Conservation (phyloP, 2,113 vertebrate species). For the Ardeotis arabs region DNA sequence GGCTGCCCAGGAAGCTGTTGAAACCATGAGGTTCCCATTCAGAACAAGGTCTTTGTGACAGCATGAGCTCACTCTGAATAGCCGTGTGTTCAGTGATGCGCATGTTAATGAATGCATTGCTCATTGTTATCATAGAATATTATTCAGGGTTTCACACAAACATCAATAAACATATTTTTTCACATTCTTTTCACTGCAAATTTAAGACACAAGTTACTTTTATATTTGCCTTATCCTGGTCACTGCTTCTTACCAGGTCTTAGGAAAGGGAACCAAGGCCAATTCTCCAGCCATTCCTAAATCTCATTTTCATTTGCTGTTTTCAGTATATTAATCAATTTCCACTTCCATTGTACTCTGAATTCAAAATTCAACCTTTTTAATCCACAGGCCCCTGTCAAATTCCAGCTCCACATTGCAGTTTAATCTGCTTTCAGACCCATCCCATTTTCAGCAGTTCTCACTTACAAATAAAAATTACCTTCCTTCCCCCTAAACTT, state of each 20-base stretch:
- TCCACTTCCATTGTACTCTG: background rate
- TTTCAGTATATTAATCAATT: slow-evolving; percentile 15
- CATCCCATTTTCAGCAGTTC: background rate
- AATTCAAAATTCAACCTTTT: background rate
- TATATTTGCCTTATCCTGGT: background rate
- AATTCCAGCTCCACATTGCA: background rate
- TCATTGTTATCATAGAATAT: slow-evolving; percentile 44
- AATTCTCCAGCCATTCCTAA: background rate
- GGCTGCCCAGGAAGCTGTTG: slow-evolving; percentile 70
- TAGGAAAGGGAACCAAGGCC: background rate
- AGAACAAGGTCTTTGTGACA: slow-evolving; percentile 68
- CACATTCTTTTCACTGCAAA: background rate
- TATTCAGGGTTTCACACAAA: slow-evolving; percentile 36
- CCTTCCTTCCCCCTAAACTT: background rate
- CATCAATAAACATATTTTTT: slow-evolving; percentile 33
- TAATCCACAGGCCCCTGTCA: background rate
- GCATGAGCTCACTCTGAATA: slow-evolving; percentile 65
- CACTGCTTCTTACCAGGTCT: background rate
- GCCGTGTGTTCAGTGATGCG: slow-evolving; percentile 53
- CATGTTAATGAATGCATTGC: slow-evolving; percentile 64
- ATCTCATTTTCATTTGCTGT: background rate
- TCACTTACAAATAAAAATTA: background rate
- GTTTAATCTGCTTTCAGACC: background rate
- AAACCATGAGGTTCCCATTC: slow-evolving; percentile 71
- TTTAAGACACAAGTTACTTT: background rate